Evolutionary conservation across 2,113 vertebrate species (phyloP).

Genomic region (Choloepus hoffmanni): DNA sequence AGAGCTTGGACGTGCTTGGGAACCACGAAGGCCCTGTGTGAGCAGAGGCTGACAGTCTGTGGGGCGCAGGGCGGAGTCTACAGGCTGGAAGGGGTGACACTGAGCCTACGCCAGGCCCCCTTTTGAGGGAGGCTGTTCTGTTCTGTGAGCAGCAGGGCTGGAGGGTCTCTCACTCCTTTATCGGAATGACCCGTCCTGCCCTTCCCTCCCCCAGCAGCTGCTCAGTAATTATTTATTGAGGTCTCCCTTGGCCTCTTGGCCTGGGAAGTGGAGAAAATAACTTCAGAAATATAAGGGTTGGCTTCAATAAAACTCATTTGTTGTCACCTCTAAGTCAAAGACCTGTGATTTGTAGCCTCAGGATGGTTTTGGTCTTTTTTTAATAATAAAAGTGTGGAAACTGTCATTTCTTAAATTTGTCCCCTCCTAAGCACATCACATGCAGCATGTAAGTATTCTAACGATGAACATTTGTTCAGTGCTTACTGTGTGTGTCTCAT

Average conservation of each 20-base stretch:
- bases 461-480: not conserved
- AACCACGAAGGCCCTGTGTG: not conserved
- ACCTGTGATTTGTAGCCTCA: not conserved
- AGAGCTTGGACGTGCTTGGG: not conserved
- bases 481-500: fast-evolving
- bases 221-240: not conserved
- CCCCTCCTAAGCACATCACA: not conserved
- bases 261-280: not conserved
- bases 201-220: not conserved
- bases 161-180: not conserved
- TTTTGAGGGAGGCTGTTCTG: not conserved
- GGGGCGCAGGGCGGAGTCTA: not conserved
- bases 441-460: fast-evolving
- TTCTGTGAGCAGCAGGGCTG: not conserved
- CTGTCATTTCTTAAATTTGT: no score
- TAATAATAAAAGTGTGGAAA: not conserved
- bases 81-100: not conserved
- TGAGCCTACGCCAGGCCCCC: fast-evolving
- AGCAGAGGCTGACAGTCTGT: not conserved
- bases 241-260: not conserved
- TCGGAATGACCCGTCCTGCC: not conserved
- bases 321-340: not conserved
- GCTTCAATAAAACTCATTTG: not conserved
- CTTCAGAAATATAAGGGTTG: not conserved
- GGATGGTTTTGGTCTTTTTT: not conserved